Evolutionary conservation across 2,888 invertebrate species (phyloP), one percentile per base, ranked within the genome.

Genomic region (Malthinus seriepunctatus): DNA sequence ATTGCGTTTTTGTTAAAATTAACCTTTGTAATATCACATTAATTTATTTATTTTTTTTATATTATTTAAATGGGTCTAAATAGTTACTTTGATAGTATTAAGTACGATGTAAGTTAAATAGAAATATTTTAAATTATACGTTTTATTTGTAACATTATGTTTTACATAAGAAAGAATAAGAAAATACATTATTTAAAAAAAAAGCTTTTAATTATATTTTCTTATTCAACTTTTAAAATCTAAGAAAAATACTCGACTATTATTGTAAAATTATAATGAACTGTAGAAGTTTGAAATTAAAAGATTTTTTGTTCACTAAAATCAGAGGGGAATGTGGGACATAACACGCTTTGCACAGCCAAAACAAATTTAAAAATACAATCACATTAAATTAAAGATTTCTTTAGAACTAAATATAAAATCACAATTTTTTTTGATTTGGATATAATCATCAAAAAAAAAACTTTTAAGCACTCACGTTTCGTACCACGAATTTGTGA

Each of bases 281-380:
- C 39, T 39, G 6, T 8, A 23, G n/a, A 42, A 42, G 14, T 42
- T 23, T 42, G 39, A 42, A 42, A 42, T 8, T 2, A 15, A n/a
- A 42, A 15, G 15, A 23, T 42, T 42, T 42, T 23, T 6, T 42
- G 44, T 44, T 44, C 35, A 9, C 9, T 42, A 42, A n/a, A 11
- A 54, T n/a, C n/a, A 54, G 45, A 51, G 31, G 23, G 56, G 56
- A 56, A 56, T 56, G 56, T 56, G 34, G 45, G 39, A 52, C 45
- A 33, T 54, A 54, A 56, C 56, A 56, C 56, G 51, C 33, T 47
- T 51, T 39, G 51, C 56, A 56, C 56, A 56, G 56, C 56, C 56
- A 56, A 42, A 56, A 51, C 42, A 37, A 50, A 56, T 51, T 51
- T 46, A 56, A 56, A 51, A 50, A 46, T 10, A 48, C 44, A 45